phyloP scores from a whole-genome alignment of 2,888 invertebrate genomes.

The Sinotaia quadrata region DNA sequence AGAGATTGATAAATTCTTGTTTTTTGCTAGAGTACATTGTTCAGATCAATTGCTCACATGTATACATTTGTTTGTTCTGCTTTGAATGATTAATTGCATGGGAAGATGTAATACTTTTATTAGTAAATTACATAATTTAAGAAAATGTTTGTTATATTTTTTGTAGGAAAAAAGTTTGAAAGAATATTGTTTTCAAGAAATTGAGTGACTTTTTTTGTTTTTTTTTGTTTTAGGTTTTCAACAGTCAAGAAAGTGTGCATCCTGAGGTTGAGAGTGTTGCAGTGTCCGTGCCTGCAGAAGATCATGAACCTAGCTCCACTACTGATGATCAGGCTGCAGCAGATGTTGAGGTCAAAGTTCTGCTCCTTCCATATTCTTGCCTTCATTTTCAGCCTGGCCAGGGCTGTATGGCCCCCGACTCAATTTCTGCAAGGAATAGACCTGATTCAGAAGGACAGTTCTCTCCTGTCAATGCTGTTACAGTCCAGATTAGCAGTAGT shows the following conservation, averaged over 20 bases:
- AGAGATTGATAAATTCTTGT: too few species aligned
- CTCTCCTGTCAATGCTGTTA: neutral
- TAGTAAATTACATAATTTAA: neutral
- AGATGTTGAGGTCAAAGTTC: constrained; percentile 55
- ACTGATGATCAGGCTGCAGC: constrained; percentile 55
- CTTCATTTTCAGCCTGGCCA: constrained; percentile 29
- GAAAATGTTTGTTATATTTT: neutral
- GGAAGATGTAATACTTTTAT: too few species aligned
- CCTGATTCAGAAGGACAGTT: neutral
- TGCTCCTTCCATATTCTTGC: constrained; percentile 49
- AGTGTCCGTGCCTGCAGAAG: constrained; percentile 49
- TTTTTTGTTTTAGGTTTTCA: constrained; percentile 49
- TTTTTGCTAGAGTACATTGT: too few species aligned
- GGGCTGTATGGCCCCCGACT: neutral
- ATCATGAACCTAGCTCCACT: constrained; percentile 51
- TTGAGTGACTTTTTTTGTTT: neutral
- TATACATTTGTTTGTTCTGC: too few species aligned
- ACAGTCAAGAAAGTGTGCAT: constrained; percentile 63
- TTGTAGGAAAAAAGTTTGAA: neutral
- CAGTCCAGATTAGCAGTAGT: constrained; percentile 1
- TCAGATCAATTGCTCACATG: too few species aligned
- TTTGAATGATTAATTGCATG: too few species aligned
- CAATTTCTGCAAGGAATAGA: neutral
- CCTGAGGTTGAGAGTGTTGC: constrained; percentile 58
- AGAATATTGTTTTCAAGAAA: neutral